Percentiles rank a stretch among this genome's conserved stretches.
These are phyloP conservation scores for Mastigias papua DNA, from an alignment of 30 jellyfish, hydroid and myxozoan species.

Conservation along the genomic window DNA sequence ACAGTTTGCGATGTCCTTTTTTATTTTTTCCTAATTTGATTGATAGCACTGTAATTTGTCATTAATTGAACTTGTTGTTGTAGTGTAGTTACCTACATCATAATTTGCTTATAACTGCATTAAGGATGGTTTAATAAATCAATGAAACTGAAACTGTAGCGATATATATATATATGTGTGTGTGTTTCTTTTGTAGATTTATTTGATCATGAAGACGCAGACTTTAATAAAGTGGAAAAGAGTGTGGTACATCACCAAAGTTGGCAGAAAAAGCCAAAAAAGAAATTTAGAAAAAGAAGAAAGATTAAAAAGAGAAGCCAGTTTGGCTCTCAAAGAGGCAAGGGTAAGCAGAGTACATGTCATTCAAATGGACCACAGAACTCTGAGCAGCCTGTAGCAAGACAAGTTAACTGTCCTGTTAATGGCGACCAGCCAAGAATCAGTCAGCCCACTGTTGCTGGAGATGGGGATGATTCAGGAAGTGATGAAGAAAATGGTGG, in stretches of 20 bases:
- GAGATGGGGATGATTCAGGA: background rate
- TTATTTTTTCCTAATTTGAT: too few species aligned
- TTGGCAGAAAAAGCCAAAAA: background rate
- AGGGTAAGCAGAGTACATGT: background rate
- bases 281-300: background rate
- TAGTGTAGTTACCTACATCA: too few species aligned
- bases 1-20: too few species aligned
- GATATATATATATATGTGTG: too few species aligned
- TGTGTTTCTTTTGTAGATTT: background rate
- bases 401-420: background rate
- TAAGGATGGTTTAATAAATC: too few species aligned
- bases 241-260: background rate
- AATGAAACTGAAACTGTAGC: too few species aligned
- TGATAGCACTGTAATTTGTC: too few species aligned
- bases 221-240: background rate
- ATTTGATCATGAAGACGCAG: background rate
- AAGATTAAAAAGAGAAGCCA: background rate
- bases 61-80: too few species aligned
- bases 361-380: background rate
- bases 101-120: too few species aligned
- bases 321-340: constrained; percentile 6
- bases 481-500: background rate
- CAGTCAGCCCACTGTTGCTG: background rate
- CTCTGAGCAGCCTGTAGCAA: background rate
- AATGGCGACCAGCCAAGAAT: background rate